Evolutionary conservation across 1,140 invertebrate genomes (phyloP).

Genomic region (Ylistrum balloti): DNA sequence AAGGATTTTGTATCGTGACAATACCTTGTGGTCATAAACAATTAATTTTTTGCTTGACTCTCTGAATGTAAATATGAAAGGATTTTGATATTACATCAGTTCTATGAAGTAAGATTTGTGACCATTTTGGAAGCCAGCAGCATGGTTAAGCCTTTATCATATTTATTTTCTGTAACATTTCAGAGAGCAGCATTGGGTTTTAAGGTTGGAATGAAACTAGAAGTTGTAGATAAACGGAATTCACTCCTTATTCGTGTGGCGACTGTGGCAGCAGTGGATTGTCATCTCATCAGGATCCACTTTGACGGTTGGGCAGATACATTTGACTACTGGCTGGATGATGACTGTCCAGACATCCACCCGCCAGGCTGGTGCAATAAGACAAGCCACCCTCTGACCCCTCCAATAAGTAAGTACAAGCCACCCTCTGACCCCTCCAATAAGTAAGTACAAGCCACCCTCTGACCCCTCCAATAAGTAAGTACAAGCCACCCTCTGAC

Average conservation of each 20-base stretch:
- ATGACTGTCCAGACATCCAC: constrained; percentile 79
- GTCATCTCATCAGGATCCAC: constrained; percentile 91
- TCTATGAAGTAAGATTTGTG: no score
- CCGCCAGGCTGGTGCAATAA: constrained; percentile 85
- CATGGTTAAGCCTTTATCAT: neutral
- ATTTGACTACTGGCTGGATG: constrained; percentile 92
- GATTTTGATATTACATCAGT: no score
- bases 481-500: no score
- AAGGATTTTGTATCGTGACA: no score
- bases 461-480: neutral
- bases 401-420: constrained; percentile 85
- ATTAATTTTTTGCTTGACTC: no score
- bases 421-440: constrained; percentile 17
- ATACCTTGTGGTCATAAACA: no score
- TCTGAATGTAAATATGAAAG: no score
- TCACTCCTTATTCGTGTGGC: constrained; percentile 93
- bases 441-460: constrained; percentile 51
- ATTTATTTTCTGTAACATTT: neutral
- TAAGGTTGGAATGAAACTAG: constrained; percentile 78
- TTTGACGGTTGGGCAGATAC: constrained; percentile 95
- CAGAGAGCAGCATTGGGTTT: constrained; percentile 82
- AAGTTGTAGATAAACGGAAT: constrained; percentile 85
- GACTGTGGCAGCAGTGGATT: constrained; percentile 91
- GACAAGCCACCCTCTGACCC: constrained; percentile 93
- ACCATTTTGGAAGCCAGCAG: neutral